A percentile compares a stretch with the other conserved stretches of the same genome.
These are phyloP conservation scores for Seladonia tumulorum DNA, from an alignment of 2,888 invertebrate genomes.

Conservation along the genomic window DNA sequence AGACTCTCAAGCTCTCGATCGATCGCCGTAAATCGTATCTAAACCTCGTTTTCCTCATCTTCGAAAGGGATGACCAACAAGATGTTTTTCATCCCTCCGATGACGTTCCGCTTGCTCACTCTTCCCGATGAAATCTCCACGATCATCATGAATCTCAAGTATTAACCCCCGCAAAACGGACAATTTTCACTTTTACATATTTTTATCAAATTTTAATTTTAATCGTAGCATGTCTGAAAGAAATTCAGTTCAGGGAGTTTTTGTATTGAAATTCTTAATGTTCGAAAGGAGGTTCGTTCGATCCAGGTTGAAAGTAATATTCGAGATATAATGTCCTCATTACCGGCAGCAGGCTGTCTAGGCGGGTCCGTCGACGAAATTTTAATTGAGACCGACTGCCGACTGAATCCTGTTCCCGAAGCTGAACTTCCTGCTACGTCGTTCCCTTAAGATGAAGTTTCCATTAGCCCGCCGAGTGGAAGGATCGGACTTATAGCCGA, in stretches of 20 bases:
- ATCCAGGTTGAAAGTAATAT: constrained; percentile 3
- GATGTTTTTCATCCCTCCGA: background rate
- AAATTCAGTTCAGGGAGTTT: background rate
- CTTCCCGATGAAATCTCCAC: background rate
- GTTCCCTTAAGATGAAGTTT: constrained; percentile 46
- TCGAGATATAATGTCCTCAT: constrained; percentile 1
- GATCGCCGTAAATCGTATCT: constrained; percentile 5
- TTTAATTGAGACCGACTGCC: constrained; percentile 51
- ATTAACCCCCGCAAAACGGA: background rate
- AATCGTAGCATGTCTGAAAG: background rate
- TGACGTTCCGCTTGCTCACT: background rate
- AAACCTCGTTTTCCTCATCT: background rate
- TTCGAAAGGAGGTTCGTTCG: background rate
- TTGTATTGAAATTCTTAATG: background rate
- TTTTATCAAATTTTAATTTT: background rate
- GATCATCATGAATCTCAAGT: background rate
- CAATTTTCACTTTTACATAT: background rate
- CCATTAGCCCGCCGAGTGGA: constrained; percentile 40
- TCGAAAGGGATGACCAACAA: background rate
- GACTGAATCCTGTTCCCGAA: constrained; percentile 34
- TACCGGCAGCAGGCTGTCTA: background rate
- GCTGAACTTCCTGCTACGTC: constrained; percentile 44
- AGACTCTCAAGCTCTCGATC: constrained; percentile 43
- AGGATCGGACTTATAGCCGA: background rate
- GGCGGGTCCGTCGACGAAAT: constrained; percentile 36